phyloP scores from a whole-genome alignment of 2,113 vertebrate species.

The Scartelaos histophorus region DNA sequence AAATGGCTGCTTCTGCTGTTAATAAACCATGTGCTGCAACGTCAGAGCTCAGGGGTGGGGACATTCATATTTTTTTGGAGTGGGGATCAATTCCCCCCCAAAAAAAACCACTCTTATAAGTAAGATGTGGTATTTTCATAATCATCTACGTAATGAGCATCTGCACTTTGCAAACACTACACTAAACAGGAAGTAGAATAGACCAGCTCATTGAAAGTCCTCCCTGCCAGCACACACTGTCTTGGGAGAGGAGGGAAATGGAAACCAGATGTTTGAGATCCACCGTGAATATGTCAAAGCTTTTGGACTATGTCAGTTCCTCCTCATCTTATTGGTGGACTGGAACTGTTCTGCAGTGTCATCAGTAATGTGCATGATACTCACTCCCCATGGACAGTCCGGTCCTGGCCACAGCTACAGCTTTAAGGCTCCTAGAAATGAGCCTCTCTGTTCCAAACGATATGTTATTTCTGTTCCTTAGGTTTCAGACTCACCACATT shows the following conservation, averaged over 20 bases:
- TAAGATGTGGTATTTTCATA: constrained; percentile 29
- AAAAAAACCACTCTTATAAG: constrained; percentile 12
- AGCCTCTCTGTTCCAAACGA: constrained; percentile 41
- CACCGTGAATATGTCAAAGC: constrained; percentile 76
- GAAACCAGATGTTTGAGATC: constrained; percentile 76
- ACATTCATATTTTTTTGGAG: not conserved
- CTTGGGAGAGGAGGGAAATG: constrained; percentile 72
- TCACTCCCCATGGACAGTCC: constrained; percentile 52
- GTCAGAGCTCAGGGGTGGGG: constrained; percentile 29
- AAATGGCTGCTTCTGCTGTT: constrained; percentile 60
- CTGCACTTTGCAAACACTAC: constrained; percentile 45
- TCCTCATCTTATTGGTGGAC: constrained; percentile 61
- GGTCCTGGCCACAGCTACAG: constrained; percentile 45
- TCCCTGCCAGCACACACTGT: constrained; percentile 67
- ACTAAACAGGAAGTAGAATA: constrained; percentile 71
- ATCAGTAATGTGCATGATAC: constrained; percentile 63
- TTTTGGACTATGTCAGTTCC: constrained; percentile 72
- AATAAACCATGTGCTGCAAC: constrained; percentile 56
- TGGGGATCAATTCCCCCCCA: not conserved
- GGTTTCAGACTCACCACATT: constrained; percentile 69
- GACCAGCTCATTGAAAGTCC: constrained; percentile 72
- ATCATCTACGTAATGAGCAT: constrained; percentile 35
- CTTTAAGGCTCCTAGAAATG: constrained; percentile 51
- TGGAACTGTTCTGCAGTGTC: constrained; percentile 66
- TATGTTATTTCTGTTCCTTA: constrained; percentile 53